A percentile compares a stretch with the other conserved stretches of the same genome.
These are phyloP conservation scores for Leptarthrus brevirostris DNA, from an alignment of 2,888 invertebrate species.

Conservation along the genomic window DNA sequence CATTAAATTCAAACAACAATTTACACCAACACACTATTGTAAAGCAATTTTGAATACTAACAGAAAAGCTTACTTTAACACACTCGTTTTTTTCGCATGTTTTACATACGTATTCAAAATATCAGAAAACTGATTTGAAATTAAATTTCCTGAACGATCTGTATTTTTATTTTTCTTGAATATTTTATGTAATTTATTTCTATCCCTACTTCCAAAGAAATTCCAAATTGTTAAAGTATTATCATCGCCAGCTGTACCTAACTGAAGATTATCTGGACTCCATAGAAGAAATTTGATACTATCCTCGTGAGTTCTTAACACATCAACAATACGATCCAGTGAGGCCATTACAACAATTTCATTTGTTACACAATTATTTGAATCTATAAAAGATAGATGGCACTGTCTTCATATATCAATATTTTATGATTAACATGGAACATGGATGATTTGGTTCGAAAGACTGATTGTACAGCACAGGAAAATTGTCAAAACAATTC, in stretches of 20 bases:
- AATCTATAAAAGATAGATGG: constrained; percentile 55
- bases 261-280: constrained; percentile 62
- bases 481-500: too few relatives aligned
- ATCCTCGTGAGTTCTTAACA: constrained; percentile 59
- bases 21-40: too few relatives aligned
- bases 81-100: too few relatives aligned
- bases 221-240: constrained; percentile 67
- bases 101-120: constrained; percentile 14
- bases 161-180: background rate
- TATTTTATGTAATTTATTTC: background rate
- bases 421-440: background rate
- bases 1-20: too few relatives aligned
- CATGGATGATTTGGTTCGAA: too few relatives aligned
- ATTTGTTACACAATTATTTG: constrained; percentile 55
- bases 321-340: constrained; percentile 63
- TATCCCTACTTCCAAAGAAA: constrained; percentile 58
- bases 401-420: too few relatives aligned
- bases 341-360: constrained; percentile 65
- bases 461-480: too few relatives aligned
- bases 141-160: background rate
- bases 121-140: constrained; percentile 7
- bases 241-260: constrained; percentile 65
- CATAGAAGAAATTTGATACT: constrained; percentile 63
- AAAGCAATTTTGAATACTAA: too few relatives aligned
- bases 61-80: background rate